Conservation (phyloP, 1,140 invertebrate genomes). For the Caerostris darwini region DNA sequence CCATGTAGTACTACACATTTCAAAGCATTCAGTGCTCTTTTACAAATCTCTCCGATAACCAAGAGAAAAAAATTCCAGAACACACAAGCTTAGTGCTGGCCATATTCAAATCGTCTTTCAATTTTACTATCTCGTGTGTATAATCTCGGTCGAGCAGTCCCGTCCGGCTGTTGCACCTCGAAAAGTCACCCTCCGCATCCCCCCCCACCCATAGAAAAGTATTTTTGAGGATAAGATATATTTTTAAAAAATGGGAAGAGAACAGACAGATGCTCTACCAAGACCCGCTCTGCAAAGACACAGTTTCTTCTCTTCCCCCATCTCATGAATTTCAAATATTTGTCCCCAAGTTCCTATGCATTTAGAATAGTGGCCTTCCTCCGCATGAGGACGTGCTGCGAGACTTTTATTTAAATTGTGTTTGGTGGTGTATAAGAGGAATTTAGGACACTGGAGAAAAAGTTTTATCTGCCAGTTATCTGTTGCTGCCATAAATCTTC, state of each 20-base stretch:
- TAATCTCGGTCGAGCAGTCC: neutral
- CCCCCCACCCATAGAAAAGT: neutral
- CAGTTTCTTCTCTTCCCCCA: neutral
- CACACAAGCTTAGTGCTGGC: too few relatives aligned
- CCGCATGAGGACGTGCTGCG: neutral
- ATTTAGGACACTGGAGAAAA: conserved; percentile 15
- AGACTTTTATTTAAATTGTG: conserved; percentile 34
- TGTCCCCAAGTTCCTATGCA: conserved; percentile 31
- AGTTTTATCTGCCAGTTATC: conserved; percentile 14
- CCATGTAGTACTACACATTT: too few relatives aligned
- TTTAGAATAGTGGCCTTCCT: neutral
- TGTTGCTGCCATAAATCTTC: neutral
- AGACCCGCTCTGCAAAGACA: neutral
- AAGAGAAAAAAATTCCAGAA: too few relatives aligned
- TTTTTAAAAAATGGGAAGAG: neutral
- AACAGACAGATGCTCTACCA: neutral
- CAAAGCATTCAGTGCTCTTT: too few relatives aligned
- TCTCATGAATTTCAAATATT: conserved; percentile 43
- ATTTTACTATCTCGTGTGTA: neutral
- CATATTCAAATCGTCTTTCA: neutral
- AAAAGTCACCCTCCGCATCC: neutral
- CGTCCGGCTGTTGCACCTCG: conserved; percentile 9
- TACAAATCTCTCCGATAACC: too few relatives aligned
- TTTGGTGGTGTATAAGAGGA: conserved; percentile 20
- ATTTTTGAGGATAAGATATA: neutral